phyloP scores from a whole-genome alignment of 1,140 invertebrate species.

The Nebria ingens region DNA sequence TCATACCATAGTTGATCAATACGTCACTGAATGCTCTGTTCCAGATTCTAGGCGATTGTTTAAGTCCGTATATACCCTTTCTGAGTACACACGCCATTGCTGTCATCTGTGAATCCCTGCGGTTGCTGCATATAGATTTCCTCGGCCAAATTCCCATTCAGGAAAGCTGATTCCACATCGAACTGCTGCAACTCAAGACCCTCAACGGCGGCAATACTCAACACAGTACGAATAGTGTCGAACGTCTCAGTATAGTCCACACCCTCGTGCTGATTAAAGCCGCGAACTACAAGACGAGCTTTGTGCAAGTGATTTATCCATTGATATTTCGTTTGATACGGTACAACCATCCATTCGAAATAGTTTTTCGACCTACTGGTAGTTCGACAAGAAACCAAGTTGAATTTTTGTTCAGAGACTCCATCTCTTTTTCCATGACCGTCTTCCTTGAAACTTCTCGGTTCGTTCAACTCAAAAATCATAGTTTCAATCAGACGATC shows the following conservation, averaged over 20 bases:
- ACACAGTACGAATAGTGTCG: slow-evolving; percentile 23
- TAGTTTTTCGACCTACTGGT: too few species aligned
- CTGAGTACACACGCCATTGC: neutral
- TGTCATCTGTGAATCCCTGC: slow-evolving; percentile 18
- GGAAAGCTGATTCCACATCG: slow-evolving; percentile 35
- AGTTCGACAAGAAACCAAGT: too few species aligned
- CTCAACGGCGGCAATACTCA: slow-evolving; percentile 21
- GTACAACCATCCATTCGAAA: too few species aligned
- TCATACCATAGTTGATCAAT: neutral
- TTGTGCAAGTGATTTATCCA: slow-evolving; percentile 16
- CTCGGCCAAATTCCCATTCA: slow-evolving; percentile 32
- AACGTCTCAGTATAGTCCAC: slow-evolving; percentile 21
- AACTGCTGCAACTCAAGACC: slow-evolving; percentile 26
- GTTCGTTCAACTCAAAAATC: too few species aligned
- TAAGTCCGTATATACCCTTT: neutral
- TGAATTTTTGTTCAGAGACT: too few species aligned
- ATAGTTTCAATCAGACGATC: too few species aligned
- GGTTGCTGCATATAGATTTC: slow-evolving; percentile 32
- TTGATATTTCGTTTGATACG: slow-evolving; percentile 9
- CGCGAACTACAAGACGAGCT: slow-evolving; percentile 20
- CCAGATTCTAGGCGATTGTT: neutral
- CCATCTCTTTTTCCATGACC: neutral
- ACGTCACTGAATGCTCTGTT: neutral
- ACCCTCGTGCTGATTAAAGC: slow-evolving; percentile 18
- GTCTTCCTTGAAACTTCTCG: too few species aligned